Evolutionary conservation across 2,797 vertebrate species (phyloP).

Genomic region (Selene dorsalis): DNA sequence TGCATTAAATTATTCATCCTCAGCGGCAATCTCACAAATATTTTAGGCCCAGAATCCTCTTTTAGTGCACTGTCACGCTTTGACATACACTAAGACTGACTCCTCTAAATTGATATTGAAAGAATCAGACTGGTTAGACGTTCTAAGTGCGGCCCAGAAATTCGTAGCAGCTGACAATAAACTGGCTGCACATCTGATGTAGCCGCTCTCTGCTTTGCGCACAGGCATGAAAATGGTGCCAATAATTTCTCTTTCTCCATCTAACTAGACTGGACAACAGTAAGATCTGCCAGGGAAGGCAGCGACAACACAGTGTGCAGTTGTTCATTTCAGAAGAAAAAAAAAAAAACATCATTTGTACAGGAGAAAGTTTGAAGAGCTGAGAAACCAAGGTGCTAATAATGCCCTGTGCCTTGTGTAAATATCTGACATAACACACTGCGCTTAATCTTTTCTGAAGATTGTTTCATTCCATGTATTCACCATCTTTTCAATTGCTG

Average conservation of each 20-base stretch:
- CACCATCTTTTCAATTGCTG: conserved; percentile 49
- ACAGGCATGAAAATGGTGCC: conserved; percentile 54
- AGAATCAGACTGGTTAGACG: conserved; percentile 39
- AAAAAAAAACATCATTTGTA: conserved; percentile 1
- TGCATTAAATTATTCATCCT: conserved; percentile 75
- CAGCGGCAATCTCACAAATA: conserved; percentile 74
- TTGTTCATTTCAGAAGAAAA: conserved; percentile 24
- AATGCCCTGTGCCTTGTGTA: conserved; percentile 12
- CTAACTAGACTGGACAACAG: conserved; percentile 44
- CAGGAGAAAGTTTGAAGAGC: not conserved
- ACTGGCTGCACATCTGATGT: conserved; percentile 53
- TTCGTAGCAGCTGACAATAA: conserved; percentile 36
- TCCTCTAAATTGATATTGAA: conserved; percentile 48
- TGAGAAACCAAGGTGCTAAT: not conserved
- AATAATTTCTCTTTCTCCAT: conserved; percentile 59
- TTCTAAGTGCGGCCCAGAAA: conserved; percentile 44
- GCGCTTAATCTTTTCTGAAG: conserved; percentile 37
- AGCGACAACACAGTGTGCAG: conserved; percentile 42
- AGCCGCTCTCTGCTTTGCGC: conserved; percentile 52
- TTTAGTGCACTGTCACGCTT: conserved; percentile 44
- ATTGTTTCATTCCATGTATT: conserved; percentile 41
- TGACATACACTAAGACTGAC: conserved; percentile 32
- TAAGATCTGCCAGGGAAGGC: conserved; percentile 55
- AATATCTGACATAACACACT: conserved; percentile 24
- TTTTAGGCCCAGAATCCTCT: conserved; percentile 70